Conservation (phyloP, 2,888 invertebrate genomes). For the Drosophila anomalata region DNA sequence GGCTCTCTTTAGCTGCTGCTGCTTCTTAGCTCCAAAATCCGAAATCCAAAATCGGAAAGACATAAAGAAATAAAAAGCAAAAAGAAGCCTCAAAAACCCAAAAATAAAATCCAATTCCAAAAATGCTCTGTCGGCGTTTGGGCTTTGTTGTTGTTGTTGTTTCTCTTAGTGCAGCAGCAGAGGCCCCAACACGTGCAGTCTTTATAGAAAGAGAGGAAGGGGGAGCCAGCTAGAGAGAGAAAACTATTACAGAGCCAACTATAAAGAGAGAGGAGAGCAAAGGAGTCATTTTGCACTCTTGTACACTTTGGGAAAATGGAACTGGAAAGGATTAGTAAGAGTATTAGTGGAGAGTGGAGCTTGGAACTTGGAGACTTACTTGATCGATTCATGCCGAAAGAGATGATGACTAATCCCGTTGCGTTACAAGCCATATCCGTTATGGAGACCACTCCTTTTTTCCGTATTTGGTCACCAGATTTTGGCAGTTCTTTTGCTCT, state of each 20-base stretch:
- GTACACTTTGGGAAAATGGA: slow-evolving; percentile 31
- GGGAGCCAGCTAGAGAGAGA: neutral
- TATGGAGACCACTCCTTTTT: slow-evolving; percentile 30
- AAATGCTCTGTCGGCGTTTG: slow-evolving; percentile 30
- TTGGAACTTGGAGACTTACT: neutral
- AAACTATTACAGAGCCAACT: slow-evolving; percentile 1
- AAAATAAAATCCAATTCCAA: slow-evolving; percentile 57
- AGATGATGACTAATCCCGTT: slow-evolving; percentile 26
- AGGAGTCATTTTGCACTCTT: slow-evolving; percentile 13
- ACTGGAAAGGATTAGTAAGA: slow-evolving; percentile 45
- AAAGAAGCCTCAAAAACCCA: slow-evolving; percentile 43
- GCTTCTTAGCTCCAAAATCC: neutral
- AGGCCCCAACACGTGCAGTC: slow-evolving; percentile 46
- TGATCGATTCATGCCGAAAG: slow-evolving; percentile 36
- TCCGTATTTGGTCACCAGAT: slow-evolving; percentile 22
- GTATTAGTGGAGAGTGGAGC: neutral
- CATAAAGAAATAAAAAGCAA: slow-evolving; percentile 51
- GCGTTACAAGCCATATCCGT: slow-evolving; percentile 30
- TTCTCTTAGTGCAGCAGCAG: slow-evolving; percentile 20
- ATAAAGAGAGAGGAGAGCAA: slow-evolving; percentile 1
- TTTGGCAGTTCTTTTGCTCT: slow-evolving; percentile 23
- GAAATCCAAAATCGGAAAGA: slow-evolving; percentile 50
- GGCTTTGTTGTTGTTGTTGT: slow-evolving; percentile 15
- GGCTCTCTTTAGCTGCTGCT: neutral
- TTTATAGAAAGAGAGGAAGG: slow-evolving; percentile 6